phyloP scores from a whole-genome alignment of 1,140 invertebrate genomes.

The Psix sp. region DNA sequence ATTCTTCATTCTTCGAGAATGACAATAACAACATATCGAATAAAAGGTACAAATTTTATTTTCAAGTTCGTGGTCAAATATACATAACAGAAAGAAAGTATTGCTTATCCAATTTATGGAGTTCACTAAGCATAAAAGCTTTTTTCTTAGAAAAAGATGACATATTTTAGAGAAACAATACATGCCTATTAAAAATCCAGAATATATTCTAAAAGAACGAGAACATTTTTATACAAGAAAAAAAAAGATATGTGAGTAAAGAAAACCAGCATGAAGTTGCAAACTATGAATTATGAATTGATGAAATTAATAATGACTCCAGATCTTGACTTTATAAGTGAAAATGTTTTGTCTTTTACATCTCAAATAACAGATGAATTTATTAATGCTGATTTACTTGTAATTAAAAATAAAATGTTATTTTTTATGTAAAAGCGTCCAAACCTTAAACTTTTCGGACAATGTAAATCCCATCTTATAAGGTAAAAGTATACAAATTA shows the following conservation, averaged over 20 bases:
- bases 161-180: conserved; percentile 48
- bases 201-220: neutral
- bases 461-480: no score
- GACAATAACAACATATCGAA: conserved; percentile 44
- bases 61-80: conserved; percentile 61
- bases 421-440: no score
- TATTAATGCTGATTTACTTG: neutral
- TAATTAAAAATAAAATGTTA: no score
- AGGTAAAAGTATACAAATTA: no score
- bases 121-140: conserved; percentile 29
- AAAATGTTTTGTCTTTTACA: conserved; percentile 12
- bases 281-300: no score
- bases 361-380: neutral
- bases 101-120: conserved; percentile 47
- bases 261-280: no score
- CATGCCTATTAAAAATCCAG: conserved; percentile 8
- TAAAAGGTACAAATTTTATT: conserved; percentile 54
- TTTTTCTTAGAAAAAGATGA: conserved; percentile 45
- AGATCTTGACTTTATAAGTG: conserved; percentile 3
- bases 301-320: no score
- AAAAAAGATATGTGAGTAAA: no score
- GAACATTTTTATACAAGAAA: conserved; percentile 49
- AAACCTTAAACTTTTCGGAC: no score
- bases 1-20: conserved; percentile 13
- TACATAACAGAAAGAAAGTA: conserved; percentile 27